Percentiles rank a stretch among this genome's conserved stretches.
Conservation (phyloP, 2,888 invertebrate species). For the Sinhomidia bicolor region DNA sequence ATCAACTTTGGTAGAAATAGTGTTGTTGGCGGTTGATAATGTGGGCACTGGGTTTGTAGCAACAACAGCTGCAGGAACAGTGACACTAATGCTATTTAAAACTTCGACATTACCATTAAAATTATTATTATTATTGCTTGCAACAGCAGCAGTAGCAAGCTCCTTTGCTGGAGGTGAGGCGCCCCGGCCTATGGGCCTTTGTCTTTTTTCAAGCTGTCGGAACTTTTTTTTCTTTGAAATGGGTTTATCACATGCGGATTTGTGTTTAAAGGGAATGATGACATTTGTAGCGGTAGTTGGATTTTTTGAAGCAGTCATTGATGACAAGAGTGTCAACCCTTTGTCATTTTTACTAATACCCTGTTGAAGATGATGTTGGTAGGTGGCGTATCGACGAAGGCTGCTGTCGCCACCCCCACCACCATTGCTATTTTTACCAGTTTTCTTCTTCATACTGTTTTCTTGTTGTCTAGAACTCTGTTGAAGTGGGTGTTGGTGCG, state of each 20-base stretch:
- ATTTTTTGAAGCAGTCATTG: constrained; percentile 39
- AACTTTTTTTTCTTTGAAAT: constrained; percentile 67
- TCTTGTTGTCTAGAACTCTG: background rate
- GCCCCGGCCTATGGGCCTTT: constrained; percentile 75
- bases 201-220: constrained; percentile 72
- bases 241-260: constrained; percentile 61
- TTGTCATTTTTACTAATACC: constrained; percentile 61
- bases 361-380: background rate
- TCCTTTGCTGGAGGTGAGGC: constrained; percentile 72
- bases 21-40: background rate
- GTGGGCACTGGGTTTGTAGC: background rate
- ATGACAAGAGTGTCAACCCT: constrained; percentile 39
- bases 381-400: constrained; percentile 9
- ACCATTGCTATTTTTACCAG: constrained; percentile 40
- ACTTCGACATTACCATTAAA: constrained; percentile 17
- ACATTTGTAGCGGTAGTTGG: too few species aligned
- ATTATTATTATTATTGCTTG: constrained; percentile 34
- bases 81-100: constrained; percentile 32
- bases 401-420: background rate
- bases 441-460: constrained; percentile 17
- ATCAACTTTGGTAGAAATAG: background rate
- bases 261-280: constrained; percentile 37
- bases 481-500: constrained; percentile 48
- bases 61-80: background rate
- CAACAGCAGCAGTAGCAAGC: background rate